phyloP scores from a whole-genome alignment of 2,113 vertebrate genomes.

The Phaethornis superciliosus region DNA sequence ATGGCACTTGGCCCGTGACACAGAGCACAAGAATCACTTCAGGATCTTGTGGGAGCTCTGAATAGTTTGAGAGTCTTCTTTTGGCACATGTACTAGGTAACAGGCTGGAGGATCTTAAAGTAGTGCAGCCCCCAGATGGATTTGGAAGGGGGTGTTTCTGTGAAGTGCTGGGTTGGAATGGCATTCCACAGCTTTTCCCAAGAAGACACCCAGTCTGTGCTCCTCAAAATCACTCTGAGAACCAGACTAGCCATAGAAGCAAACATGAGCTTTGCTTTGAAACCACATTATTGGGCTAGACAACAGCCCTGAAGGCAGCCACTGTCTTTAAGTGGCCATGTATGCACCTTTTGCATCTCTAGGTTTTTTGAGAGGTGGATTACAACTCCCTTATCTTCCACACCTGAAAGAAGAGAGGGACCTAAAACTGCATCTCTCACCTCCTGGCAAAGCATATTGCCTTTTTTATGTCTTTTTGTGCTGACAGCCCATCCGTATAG shows the following conservation, averaged over 20 bases:
- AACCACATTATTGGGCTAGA: background rate
- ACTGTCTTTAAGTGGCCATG: background rate
- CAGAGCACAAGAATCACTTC: background rate
- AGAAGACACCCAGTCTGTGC: background rate
- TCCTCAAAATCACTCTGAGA: background rate
- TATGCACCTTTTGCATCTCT: fast-evolving
- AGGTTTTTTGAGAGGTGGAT: background rate
- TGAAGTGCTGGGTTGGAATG: background rate
- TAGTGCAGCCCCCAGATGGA: background rate
- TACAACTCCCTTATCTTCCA: background rate
- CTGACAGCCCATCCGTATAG: background rate
- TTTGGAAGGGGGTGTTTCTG: background rate
- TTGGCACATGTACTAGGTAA: background rate
- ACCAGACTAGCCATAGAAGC: background rate
- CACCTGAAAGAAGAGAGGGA: background rate
- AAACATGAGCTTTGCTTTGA: background rate
- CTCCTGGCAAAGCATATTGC: background rate
- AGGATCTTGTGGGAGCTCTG: background rate
- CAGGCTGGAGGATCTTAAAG: background rate
- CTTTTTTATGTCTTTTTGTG: background rate
- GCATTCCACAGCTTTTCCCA: background rate
- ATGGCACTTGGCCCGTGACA: background rate
- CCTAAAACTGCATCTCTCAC: background rate
- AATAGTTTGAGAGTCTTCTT: background rate
- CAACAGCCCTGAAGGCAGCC: background rate